These are phyloP conservation scores for Petromus typicus DNA, from an alignment of 2,113 vertebrate genomes.

Conservation along the genomic window DNA sequence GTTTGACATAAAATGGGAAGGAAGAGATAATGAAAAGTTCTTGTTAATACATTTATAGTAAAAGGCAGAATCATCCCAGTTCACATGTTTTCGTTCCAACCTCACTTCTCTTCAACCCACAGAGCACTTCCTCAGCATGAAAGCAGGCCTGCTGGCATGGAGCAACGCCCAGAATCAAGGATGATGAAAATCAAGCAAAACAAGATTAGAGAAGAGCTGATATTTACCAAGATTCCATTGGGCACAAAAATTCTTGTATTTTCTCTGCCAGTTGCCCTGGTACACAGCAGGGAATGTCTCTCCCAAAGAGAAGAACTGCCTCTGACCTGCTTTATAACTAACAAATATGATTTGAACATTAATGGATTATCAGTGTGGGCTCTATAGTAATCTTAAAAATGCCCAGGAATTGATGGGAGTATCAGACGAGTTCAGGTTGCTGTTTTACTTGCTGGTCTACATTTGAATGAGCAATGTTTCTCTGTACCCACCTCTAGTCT, in stretches of 20 bases:
- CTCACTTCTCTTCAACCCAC: neutral
- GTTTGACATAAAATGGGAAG: neutral
- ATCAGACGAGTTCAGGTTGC: neutral
- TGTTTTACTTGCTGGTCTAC: neutral
- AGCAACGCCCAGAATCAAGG: neutral
- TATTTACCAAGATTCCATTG: conserved; percentile 22
- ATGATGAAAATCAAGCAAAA: neutral
- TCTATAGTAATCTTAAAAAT: neutral
- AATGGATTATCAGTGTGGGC: neutral
- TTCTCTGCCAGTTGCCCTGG: neutral
- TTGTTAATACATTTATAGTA: neutral
- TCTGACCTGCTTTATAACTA: neutral
- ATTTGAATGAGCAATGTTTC: neutral
- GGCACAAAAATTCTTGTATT: neutral
- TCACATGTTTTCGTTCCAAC: neutral
- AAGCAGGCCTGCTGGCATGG: neutral
- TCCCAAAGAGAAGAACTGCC: neutral
- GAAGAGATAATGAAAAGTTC: neutral
- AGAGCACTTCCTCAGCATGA: neutral
- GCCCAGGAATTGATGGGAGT: neutral
- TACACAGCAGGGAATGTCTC: neutral
- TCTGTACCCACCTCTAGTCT: neutral
- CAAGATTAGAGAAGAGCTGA: neutral
- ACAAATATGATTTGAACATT: neutral
- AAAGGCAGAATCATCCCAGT: neutral